phyloP scores from a whole-genome alignment of 2,888 invertebrate species.

The Tolmerus cingulatus region DNA sequence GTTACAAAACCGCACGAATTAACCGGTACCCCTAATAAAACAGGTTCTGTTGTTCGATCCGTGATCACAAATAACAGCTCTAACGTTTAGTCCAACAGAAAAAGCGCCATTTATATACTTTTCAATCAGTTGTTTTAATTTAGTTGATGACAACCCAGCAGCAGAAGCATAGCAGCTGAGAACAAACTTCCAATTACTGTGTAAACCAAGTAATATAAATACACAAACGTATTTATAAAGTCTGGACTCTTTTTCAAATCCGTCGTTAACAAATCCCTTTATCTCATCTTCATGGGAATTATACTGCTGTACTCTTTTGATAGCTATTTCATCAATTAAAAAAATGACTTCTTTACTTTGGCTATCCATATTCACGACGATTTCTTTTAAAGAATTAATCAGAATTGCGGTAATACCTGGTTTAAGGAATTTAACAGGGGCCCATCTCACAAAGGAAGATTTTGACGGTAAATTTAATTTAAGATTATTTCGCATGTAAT shows the following conservation, averaged over 20 bases:
- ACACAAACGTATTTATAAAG: constrained; percentile 14
- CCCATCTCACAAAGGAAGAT: constrained; percentile 18
- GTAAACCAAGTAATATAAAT: constrained; percentile 1
- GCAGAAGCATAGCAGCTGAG: constrained; percentile 1
- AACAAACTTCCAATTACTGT: constrained; percentile 28
- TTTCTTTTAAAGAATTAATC: background rate
- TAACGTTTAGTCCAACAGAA: background rate
- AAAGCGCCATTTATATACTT: too few relatives aligned
- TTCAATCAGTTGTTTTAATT: background rate
- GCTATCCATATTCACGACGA: constrained; percentile 7
- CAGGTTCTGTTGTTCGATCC: too few relatives aligned
- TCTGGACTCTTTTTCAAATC: background rate
- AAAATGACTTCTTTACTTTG: constrained; percentile 32
- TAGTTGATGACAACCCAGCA: background rate
- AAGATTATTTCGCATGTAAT: too few relatives aligned
- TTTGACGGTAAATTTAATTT: constrained; percentile 39
- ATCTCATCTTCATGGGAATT: too few relatives aligned
- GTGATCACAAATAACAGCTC: background rate
- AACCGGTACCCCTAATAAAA: too few relatives aligned
- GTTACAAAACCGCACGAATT: too few relatives aligned
- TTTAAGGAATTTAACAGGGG: background rate
- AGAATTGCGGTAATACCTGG: background rate
- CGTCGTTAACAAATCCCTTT: constrained; percentile 41
- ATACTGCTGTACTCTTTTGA: too few relatives aligned
- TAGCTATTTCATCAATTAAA: constrained; percentile 39